These are phyloP conservation scores for Drosophila mimica DNA, from an alignment of 2,888 invertebrate species.

Conservation along the genomic window DNA sequence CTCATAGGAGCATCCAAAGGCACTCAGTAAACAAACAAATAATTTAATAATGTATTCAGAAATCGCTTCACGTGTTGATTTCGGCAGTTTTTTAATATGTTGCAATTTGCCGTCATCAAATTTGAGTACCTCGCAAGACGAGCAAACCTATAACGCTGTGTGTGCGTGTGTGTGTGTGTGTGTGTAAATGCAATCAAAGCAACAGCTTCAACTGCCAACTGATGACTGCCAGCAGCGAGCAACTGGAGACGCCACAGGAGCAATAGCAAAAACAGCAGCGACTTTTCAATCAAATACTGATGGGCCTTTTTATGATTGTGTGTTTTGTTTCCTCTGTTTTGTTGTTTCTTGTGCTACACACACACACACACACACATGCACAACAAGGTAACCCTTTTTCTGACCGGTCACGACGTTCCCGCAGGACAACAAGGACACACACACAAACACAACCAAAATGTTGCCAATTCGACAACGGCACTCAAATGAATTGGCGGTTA, in stretches of 20 bases:
- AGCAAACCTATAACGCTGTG: conserved; percentile 24
- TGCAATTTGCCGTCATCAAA: conserved; percentile 69
- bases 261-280: conserved; percentile 32
- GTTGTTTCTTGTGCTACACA: not conserved
- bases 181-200: conserved; percentile 73
- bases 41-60: conserved; percentile 58
- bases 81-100: conserved; percentile 62
- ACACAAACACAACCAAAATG: conserved; percentile 56
- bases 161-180: not conserved
- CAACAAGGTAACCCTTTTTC: conserved; percentile 66
- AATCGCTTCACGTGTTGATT: conserved; percentile 47
- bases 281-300: conserved; percentile 76
- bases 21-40: conserved; percentile 44
- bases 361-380: not conserved
- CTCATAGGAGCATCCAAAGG: conserved; percentile 29
- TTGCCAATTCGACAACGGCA: conserved; percentile 81
- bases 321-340: not conserved
- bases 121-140: conserved; percentile 53
- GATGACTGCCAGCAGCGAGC: conserved; percentile 41
- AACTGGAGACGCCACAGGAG: conserved; percentile 26
- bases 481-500: conserved; percentile 81
- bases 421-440: conserved; percentile 55
- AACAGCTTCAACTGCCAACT: conserved; percentile 46
- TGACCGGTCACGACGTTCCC: conserved; percentile 66
- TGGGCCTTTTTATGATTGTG: conserved; percentile 67